Evolutionary conservation across 2,797 vertebrate genomes (phyloP).

Genomic region (Crenichthys baileyi): DNA sequence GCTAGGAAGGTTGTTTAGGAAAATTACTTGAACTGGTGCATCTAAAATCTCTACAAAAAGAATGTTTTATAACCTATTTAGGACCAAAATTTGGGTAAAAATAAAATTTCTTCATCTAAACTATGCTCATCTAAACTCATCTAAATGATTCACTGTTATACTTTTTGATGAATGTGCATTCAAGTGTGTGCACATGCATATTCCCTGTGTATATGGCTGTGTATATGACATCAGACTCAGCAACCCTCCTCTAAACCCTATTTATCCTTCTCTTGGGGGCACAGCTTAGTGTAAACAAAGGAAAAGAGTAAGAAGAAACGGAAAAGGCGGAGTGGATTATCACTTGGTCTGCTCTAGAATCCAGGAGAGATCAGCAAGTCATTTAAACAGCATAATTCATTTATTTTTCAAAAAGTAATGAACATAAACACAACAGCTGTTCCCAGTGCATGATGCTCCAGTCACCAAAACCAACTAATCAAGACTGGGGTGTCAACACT

Average conservation of each 20-base stretch:
- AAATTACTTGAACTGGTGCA: neutral
- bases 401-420: slow-evolving; percentile 74
- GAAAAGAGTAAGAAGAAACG: slow-evolving; percentile 60
- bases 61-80: slow-evolving; percentile 27
- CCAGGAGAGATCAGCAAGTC: slow-evolving; percentile 72
- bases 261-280: slow-evolving; percentile 76
- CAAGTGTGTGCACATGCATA: slow-evolving; percentile 17
- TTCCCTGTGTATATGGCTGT: slow-evolving; percentile 14
- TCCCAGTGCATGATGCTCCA: slow-evolving; percentile 59
- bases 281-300: slow-evolving; percentile 81
- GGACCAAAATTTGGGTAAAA: slow-evolving; percentile 16
- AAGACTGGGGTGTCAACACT: slow-evolving; percentile 25
- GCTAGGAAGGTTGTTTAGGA: slow-evolving; percentile 34
- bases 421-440: slow-evolving; percentile 66
- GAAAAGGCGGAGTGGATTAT: slow-evolving; percentile 75
- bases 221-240: slow-evolving; percentile 69
- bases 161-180: slow-evolving; percentile 14
- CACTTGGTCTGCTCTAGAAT: slow-evolving; percentile 68
- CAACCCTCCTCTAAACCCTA: slow-evolving; percentile 70
- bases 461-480: slow-evolving; percentile 45
- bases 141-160: slow-evolving; percentile 26
- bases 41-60: slow-evolving; percentile 13
- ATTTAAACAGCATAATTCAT: slow-evolving; percentile 76
- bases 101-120: slow-evolving; percentile 28
- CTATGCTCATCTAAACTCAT: too few relatives aligned